Evolutionary conservation across 1,140 invertebrate species (phyloP).

Genomic region (Drosophila athabasca): DNA sequence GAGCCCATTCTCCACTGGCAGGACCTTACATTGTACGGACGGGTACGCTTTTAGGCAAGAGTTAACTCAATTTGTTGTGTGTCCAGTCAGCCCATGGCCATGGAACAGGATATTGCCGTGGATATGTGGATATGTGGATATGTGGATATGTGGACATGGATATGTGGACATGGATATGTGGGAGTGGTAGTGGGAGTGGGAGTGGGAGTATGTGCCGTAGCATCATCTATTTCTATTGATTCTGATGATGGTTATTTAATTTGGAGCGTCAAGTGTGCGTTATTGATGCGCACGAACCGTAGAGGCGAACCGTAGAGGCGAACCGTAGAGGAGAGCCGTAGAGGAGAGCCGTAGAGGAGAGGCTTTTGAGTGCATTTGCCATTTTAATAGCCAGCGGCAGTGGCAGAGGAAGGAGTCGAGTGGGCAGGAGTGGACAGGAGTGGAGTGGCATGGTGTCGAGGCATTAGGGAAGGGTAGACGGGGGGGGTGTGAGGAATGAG

Average conservation of each 20-base stretch:
- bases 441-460: too few species aligned
- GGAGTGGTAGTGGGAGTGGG: too few species aligned
- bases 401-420: too few species aligned
- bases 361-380: slow-evolving; percentile 52
- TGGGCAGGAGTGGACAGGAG: background rate
- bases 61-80: slow-evolving; percentile 73
- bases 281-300: slow-evolving; percentile 61
- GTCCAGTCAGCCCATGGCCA: slow-evolving; percentile 2
- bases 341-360: slow-evolving; percentile 1
- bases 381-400: slow-evolving; percentile 46
- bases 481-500: too few species aligned
- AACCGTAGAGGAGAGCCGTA: slow-evolving; percentile 5
- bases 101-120: too few species aligned
- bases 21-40: slow-evolving; percentile 51
- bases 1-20: background rate
- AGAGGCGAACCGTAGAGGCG: slow-evolving; percentile 1
- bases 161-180: background rate
- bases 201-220: slow-evolving; percentile 5
- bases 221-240: slow-evolving; percentile 60
- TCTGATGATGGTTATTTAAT: slow-evolving; percentile 82
- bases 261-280: slow-evolving; percentile 78
- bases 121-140: too few species aligned
- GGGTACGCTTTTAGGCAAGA: slow-evolving; percentile 68
- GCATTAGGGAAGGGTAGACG: too few species aligned
- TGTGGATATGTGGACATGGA: slow-evolving; percentile 1